phyloP scores from a whole-genome alignment of 2,888 invertebrate species.

The Melinaea menophilus region DNA sequence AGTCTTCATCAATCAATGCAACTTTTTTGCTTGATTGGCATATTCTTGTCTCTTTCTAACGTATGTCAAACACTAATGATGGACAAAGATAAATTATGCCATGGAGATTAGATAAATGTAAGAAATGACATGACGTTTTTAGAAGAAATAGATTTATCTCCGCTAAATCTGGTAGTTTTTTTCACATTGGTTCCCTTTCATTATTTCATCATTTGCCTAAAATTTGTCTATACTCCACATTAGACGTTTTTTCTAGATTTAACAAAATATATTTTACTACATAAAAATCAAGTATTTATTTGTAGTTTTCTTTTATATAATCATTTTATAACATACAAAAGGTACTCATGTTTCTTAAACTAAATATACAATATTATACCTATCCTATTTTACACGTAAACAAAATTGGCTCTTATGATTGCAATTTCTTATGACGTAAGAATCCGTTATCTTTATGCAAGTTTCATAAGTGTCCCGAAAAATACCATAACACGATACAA shows the following conservation, averaged over 20 bases:
- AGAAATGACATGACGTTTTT: conserved; percentile 10
- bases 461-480: conserved; percentile 7
- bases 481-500: conserved; percentile 10
- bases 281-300: too few relatives aligned
- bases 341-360: too few relatives aligned
- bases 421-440: conserved; percentile 3
- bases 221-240: too few relatives aligned
- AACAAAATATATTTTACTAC: too few relatives aligned
- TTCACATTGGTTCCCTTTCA: neutral
- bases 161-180: conserved; percentile 1
- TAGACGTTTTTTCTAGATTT: too few relatives aligned
- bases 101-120: conserved; percentile 15
- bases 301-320: too few relatives aligned
- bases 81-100: conserved; percentile 27
- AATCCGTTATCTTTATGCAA: conserved; percentile 6
- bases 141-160: conserved; percentile 4
- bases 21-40: conserved; percentile 6
- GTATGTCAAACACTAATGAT: conserved; percentile 16
- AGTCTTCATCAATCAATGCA: conserved; percentile 8
- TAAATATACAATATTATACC: neutral
- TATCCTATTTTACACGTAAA: neutral
- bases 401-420: neutral
- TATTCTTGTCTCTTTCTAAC: conserved; percentile 19
- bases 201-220: too few relatives aligned
- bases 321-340: too few relatives aligned